Evolutionary conservation across 2,888 invertebrate species (phyloP), one percentile per base, ranked within the genome.

Genomic region (Cephus rjabovi): DNA sequence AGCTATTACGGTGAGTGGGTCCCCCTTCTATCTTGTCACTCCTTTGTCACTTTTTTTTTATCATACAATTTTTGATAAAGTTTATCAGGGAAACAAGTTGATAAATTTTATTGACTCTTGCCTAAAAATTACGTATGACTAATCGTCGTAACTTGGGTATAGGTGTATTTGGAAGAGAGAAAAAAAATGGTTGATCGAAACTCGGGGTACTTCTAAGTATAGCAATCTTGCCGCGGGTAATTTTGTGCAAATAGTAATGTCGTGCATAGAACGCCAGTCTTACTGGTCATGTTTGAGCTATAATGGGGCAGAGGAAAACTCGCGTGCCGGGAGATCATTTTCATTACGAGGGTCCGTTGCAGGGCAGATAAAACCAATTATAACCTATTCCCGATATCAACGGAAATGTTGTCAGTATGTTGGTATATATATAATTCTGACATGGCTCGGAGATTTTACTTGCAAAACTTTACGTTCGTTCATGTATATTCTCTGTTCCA

Each of bases 181-280:
- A 37, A 37, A 37, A 6, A 15, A 40, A 15, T 40, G 15, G 15
- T 15, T 84, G 88, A 89, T 89, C 88, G 84, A 85, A 84, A 86
- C 83, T 86, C 83, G 83, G 83, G 86, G 87, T 84, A 86, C 85
- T 82, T 86, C 79, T 86, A 88, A 89, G 87, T 87, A 85, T 84
- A 80, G 88, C 87, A 89, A 88, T 89, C 87, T 87, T 86, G 82
- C 73, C 80, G 84, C 6, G 81, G 86, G 86, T 89, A 89, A 89
- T 89, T 89, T 89, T 89, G 89, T 89, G 89, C 89, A 89, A 89
- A 89, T 89, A 89, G 88, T 89, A 89, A 89, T 89, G 88, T 88
- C 89, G 89, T 88, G 89, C 75, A 70, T 15, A 6, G 15, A 40
- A 40, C 40, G 40, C 40, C 2, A 40, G 40, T 40, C 40, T 40